A percentile compares a stretch with the other conserved stretches of the same genome.
Evolutionary conservation across 2,113 vertebrate species (phyloP).

Genomic region (Hyaena hyaena): DNA sequence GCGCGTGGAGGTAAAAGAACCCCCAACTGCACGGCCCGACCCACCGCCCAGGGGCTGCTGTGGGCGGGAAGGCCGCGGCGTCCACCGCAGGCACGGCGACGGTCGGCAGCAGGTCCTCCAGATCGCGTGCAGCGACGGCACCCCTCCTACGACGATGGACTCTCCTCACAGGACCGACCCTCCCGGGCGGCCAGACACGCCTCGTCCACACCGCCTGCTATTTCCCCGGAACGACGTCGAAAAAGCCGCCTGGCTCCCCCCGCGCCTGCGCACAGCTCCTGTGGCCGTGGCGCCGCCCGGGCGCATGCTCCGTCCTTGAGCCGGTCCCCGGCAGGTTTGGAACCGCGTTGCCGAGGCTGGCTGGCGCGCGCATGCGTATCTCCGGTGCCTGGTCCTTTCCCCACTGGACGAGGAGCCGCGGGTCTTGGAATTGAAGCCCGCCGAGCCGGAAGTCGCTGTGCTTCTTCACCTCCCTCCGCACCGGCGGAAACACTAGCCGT

Average conservation of each 20-base stretch:
- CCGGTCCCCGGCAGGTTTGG: fast-evolving
- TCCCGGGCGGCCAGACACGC: fast-evolving
- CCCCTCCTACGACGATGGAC: not conserved
- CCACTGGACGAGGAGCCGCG: fast-evolving
- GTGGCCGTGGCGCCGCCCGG: fast-evolving
- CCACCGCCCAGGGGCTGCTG: fast-evolving
- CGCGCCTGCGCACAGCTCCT: not conserved
- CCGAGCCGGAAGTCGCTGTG: conserved; percentile 49
- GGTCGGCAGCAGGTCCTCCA: not conserved
- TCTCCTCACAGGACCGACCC: not conserved
- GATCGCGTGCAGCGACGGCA: not conserved
- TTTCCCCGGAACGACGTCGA: fast-evolving
- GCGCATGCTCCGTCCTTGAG: not conserved
- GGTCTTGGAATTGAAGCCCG: fast-evolving
- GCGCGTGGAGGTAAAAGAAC: not conserved
- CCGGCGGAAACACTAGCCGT: not conserved
- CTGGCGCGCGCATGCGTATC: not conserved
- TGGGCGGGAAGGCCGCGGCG: not conserved
- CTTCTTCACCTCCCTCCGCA: not conserved
- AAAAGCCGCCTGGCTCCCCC: fast-evolving
- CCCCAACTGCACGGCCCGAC: fast-evolving
- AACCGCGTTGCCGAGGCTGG: fast-evolving
- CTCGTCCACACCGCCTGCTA: fast-evolving
- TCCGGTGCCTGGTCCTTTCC: fast-evolving
- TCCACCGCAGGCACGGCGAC: not conserved